Conservation (phyloP, 2,888 invertebrate species). For the Crocallis elinguaria region DNA sequence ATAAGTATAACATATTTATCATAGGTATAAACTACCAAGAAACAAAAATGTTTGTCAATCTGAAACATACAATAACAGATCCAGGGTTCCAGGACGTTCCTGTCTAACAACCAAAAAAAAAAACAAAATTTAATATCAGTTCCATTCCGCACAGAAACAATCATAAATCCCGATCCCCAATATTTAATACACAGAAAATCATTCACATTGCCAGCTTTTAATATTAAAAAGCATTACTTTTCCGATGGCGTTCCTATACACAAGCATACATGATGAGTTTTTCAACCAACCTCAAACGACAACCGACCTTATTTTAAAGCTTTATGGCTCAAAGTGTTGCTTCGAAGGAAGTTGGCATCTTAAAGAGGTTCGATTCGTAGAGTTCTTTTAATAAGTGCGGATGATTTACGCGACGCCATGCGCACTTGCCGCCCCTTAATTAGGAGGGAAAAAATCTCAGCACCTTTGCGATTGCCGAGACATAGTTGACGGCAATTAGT, state of each 20-base stretch:
- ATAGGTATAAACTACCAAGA: too few species aligned
- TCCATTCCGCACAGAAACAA: conserved; percentile 17
- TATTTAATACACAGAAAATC: conserved; percentile 60
- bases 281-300: conserved; percentile 2
- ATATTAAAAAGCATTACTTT: conserved; percentile 63
- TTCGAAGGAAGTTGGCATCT: conserved; percentile 60
- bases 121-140: conserved; percentile 30
- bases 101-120: background rate
- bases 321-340: conserved; percentile 29
- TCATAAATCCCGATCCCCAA: conserved; percentile 57
- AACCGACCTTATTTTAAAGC: conserved; percentile 22
- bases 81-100: too few species aligned
- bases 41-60: too few species aligned
- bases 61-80: too few species aligned
- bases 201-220: conserved; percentile 45
- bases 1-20: too few species aligned
- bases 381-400: conserved; percentile 80
- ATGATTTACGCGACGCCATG: conserved; percentile 81
- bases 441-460: conserved; percentile 70
- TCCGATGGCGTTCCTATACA: conserved; percentile 45
- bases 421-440: conserved; percentile 72
- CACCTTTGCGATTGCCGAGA: conserved; percentile 45
- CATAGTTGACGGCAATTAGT: conserved; percentile 46
- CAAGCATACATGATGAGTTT: conserved; percentile 34
- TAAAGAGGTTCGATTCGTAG: conserved; percentile 76